Percentiles rank a stretch among this genome's conserved stretches.
Evolutionary conservation across 2,888 invertebrate genomes (phyloP).

Genomic region (Drosophila prolongata): DNA sequence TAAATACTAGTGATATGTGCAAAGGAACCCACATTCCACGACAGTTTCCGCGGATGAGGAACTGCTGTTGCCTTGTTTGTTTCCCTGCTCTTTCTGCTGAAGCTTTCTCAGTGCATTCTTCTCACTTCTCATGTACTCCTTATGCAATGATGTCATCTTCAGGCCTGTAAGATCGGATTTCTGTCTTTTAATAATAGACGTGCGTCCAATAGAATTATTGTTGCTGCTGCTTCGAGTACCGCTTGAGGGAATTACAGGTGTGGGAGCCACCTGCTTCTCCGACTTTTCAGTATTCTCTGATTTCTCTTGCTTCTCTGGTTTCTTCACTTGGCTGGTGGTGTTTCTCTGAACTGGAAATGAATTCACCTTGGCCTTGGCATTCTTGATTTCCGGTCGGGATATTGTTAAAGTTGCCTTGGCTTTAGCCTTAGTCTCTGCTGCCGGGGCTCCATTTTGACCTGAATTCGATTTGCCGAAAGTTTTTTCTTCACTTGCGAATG

Average conservation of each 20-base stretch:
- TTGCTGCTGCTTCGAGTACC: constrained; percentile 41
- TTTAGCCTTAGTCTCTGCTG: constrained; percentile 32
- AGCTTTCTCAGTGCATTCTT: constrained; percentile 76
- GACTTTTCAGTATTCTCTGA: background rate
- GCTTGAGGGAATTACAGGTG: background rate
- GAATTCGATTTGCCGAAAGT: constrained; percentile 13
- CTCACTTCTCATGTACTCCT: constrained; percentile 84
- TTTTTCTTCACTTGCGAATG: background rate
- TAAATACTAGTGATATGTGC: background rate
- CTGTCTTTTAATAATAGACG: constrained; percentile 85
- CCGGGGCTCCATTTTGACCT: background rate
- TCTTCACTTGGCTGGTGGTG: constrained; percentile 35
- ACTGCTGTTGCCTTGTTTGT: constrained; percentile 45
- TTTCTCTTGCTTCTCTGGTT: constrained; percentile 41
- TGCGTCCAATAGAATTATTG: constrained; percentile 50
- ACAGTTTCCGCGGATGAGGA: constrained; percentile 61
- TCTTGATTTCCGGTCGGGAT: constrained; percentile 81
- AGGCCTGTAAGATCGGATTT: constrained; percentile 88
- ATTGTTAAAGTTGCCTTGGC: constrained; percentile 10
- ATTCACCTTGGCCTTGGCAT: constrained; percentile 83
- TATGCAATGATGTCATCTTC: constrained; percentile 85
- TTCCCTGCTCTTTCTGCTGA: constrained; percentile 62
- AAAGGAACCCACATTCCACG: constrained; percentile 59
- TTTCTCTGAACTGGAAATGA: constrained; percentile 74
- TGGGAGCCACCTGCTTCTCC: constrained; percentile 18